Base-by-base conservation (phyloP, 2,888 invertebrate genomes). In the Labia minor region DNA sequence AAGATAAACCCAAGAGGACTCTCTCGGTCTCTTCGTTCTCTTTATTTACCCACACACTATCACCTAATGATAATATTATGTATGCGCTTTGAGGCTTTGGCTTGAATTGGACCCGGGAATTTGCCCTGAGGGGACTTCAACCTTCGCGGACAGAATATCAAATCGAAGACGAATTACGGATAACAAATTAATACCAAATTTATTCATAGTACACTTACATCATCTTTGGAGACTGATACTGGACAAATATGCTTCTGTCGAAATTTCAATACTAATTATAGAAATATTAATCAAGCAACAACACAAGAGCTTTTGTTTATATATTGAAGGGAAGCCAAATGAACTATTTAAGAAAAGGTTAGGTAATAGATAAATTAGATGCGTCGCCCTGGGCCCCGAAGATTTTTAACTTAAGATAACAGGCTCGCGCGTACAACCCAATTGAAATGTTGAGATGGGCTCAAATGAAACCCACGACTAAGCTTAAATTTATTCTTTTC, bases 41-140 rank as follows among this genome's bases (percentile, higher is more conserved):
- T 33, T 33, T 49, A 49, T 49, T n/a, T 49, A 49, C 49, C n/a
- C 49, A 49, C 49, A 33, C 33, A 49, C 6, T 16, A 49, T 49
- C 49, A 49, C 49, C 49, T 49, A 49, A 49, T 49, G 49, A 49
- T 49, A 49, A 49, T 49, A 49, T 49, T 49, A 49, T 49, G 49
- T 16, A 49, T 49, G 49, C 49, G 49, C 49, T 49, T 49, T 49
- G 49, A 49, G 49, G n/a, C 49, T 49, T n/a, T 49, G 16, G 49
- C 49, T 49, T 16, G 49, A 49, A 49, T 49, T 49, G 49, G 49
- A 49, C 49, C 49, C 6, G 49, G 49, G 49, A 49, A 49, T 49
- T 49, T 49, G 49, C 49, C 49, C n/a, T 2, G 49, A 49, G 49
- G 49, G 49, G 49, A 49, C 49, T 49, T 49, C 2, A 16, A n/a